A percentile compares a stretch with the other conserved stretches of the same genome.
These are phyloP conservation scores for Macropus fuliginosus DNA, from an alignment of 2,797 vertebrate species.

Conservation along the genomic window DNA sequence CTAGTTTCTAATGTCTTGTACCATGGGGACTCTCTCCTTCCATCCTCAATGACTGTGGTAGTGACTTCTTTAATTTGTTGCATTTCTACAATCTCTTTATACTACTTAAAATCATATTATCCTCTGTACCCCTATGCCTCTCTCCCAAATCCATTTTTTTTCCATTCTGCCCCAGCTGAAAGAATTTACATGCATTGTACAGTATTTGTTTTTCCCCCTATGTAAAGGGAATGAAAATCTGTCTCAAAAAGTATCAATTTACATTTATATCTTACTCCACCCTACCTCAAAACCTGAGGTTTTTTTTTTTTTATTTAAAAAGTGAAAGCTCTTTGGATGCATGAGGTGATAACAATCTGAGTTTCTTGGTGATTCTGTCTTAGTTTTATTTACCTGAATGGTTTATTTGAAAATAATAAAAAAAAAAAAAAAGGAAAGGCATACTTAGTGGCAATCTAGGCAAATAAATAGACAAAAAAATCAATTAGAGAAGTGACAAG, in stretches of 20 bases:
- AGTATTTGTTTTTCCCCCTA: fast-evolving
- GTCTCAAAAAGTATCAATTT: neutral
- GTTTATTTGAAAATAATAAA: neutral
- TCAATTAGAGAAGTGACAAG: conserved; percentile 20
- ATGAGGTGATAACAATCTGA: neutral
- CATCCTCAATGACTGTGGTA: neutral
- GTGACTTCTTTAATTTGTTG: neutral
- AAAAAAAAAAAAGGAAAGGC: neutral
- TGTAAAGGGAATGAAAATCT: neutral
- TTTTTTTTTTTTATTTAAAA: neutral
- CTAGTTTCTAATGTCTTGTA: neutral
- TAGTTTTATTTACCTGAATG: neutral
- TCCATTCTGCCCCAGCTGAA: neutral
- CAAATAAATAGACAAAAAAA: neutral
- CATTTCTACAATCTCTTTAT: neutral
- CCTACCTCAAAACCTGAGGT: neutral
- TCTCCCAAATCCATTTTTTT: neutral
- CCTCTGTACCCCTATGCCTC: neutral
- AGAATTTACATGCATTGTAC: neutral
- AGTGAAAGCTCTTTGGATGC: neutral
- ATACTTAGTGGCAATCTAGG: neutral
- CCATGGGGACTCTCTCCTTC: neutral
- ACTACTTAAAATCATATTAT: neutral
- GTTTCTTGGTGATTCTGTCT: neutral
- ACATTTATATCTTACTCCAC: neutral